Evolutionary conservation across 2,888 invertebrate species (phyloP).

Genomic region (Drosophila seclusa): DNA sequence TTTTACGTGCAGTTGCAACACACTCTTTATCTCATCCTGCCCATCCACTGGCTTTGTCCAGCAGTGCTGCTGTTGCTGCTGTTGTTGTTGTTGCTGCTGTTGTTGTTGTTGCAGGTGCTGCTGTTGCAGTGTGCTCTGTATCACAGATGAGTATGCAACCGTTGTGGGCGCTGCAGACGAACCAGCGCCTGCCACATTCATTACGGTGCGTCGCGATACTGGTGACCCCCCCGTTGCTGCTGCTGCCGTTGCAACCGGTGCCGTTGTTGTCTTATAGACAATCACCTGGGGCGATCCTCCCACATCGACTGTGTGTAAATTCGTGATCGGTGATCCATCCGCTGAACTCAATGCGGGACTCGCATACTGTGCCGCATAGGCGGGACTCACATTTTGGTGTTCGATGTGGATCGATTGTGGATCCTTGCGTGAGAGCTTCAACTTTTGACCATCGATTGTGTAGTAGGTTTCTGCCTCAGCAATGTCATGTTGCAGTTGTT

Average conservation of each 20-base stretch:
- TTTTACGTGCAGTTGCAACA: conserved; percentile 81
- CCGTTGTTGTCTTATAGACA: conserved; percentile 81
- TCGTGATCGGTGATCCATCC: conserved; percentile 81
- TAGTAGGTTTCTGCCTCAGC: conserved; percentile 77
- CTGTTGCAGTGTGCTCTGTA: conserved; percentile 86
- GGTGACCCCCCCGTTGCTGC: conserved; percentile 73
- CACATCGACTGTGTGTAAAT: conserved; percentile 76
- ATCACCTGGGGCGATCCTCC: conserved; percentile 80
- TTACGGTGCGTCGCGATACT: conserved; percentile 74
- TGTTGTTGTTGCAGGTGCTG: conserved; percentile 74
- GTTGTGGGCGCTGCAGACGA: conserved; percentile 83
- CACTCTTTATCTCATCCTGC: conserved; percentile 81
- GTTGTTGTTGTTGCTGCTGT: conserved; percentile 52
- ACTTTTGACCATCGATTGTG: conserved; percentile 79
- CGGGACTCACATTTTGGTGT: conserved; percentile 75
- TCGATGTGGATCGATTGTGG: conserved; percentile 68
- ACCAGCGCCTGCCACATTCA: conserved; percentile 77
- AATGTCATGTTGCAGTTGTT: conserved; percentile 63
- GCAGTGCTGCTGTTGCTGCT: conserved; percentile 67
- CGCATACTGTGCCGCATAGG: conserved; percentile 91
- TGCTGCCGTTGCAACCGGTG: conserved; percentile 48
- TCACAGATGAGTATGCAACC: conserved; percentile 93
- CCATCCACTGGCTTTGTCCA: conserved; percentile 80
- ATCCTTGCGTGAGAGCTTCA: conserved; percentile 79
- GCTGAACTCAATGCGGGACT: conserved; percentile 87